phyloP scores from a whole-genome alignment of 2,797 vertebrate species.

The Ceyx erithaca region DNA sequence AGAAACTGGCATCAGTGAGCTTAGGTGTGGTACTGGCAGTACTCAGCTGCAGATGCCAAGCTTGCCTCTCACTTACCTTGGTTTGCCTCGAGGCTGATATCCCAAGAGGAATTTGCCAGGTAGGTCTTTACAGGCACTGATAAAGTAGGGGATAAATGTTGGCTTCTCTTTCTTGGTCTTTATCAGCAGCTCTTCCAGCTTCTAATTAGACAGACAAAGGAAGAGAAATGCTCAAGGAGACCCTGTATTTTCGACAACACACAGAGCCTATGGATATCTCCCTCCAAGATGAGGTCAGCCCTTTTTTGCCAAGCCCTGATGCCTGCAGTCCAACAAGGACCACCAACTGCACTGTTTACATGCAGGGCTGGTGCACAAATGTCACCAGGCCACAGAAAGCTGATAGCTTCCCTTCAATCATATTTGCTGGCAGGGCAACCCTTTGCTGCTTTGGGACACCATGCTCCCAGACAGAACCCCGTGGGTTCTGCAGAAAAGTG shows the following conservation, averaged over 20 bases:
- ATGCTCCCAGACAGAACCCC: background rate
- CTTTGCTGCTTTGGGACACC: background rate
- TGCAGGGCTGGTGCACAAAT: background rate
- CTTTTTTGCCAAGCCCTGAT: background rate
- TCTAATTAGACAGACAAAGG: conserved; percentile 76
- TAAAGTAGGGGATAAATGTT: conserved; percentile 96
- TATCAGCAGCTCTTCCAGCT: conserved; percentile 95
- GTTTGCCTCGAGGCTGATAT: conserved; percentile 98
- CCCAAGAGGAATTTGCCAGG: conserved; percentile 98
- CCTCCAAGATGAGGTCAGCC: background rate
- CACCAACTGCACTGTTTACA: background rate
- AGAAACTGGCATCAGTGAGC: background rate
- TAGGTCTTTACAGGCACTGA: conserved; percentile 95
- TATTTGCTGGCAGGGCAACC: background rate
- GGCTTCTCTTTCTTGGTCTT: conserved; percentile 97
- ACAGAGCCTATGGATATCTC: background rate
- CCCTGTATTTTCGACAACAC: background rate
- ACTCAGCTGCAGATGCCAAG: background rate
- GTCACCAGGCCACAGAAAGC: background rate
- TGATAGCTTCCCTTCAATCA: background rate
- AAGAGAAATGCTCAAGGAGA: background rate
- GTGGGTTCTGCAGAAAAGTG: background rate
- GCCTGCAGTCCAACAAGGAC: background rate
- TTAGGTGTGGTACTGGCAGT: background rate
- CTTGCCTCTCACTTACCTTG: conserved; percentile 83